Conservation (phyloP, 2,888 invertebrate genomes). For the Nomada lathburiana region DNA sequence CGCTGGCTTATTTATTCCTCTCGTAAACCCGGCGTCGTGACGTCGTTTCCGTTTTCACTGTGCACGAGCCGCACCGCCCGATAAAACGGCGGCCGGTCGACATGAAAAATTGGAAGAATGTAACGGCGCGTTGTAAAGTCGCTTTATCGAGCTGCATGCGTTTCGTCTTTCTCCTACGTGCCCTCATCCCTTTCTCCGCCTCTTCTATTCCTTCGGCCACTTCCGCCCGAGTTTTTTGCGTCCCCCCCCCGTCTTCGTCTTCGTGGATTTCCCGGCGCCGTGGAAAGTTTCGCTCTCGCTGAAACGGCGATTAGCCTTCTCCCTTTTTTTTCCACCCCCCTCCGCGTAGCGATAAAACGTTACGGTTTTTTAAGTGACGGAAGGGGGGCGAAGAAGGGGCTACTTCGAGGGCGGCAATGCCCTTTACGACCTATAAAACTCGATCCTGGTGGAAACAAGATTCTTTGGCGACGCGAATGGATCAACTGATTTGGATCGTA, state of each 20-base stretch:
- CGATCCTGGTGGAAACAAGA: conserved; percentile 25
- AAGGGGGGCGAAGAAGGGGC: conserved; percentile 1
- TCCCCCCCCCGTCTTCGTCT: neutral
- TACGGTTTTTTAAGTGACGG: conserved; percentile 45
- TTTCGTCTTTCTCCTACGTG: conserved; percentile 26
- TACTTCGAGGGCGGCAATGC: neutral
- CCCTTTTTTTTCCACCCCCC: neutral
- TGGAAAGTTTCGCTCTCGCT: neutral
- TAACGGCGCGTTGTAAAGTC: conserved; percentile 61
- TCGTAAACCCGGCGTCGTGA: conserved; percentile 58
- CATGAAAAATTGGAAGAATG: conserved; percentile 64
- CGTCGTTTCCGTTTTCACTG: conserved; percentile 54
- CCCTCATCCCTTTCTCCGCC: neutral
- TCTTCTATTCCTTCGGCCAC: neutral
- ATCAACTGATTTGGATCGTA: conserved; percentile 50
- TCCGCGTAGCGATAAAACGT: conserved; percentile 45
- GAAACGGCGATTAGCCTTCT: conserved; percentile 51
- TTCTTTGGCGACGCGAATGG: conserved; percentile 37
- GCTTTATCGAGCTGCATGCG: conserved; percentile 44
- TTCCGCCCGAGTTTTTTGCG: neutral
- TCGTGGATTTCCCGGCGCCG: neutral
- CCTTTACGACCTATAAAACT: conserved; percentile 58
- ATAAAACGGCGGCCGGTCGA: conserved; percentile 58
- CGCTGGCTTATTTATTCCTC: conserved; percentile 62
- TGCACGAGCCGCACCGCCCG: conserved; percentile 34